Evolutionary conservation across 2,797 vertebrate genomes (phyloP).

Genomic region (Chelon labrosus): DNA sequence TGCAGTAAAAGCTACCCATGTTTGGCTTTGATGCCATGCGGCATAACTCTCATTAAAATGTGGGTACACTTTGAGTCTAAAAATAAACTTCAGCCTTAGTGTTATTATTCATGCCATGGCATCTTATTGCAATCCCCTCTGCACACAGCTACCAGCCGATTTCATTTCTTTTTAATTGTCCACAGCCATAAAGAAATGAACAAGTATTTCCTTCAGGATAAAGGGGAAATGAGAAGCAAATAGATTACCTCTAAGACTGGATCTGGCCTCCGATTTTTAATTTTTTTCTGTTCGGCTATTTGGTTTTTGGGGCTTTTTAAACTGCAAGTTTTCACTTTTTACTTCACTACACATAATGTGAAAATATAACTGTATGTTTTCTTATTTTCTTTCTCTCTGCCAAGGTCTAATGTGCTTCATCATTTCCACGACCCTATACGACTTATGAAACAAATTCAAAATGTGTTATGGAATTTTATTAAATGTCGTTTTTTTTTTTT

Average conservation of each 20-base stretch:
- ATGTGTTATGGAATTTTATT: neutral
- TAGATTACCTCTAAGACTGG: slow-evolving; percentile 43
- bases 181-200: slow-evolving; percentile 57
- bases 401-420: neutral
- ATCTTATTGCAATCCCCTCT: slow-evolving; percentile 59
- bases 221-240: slow-evolving; percentile 57
- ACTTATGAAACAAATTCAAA: neutral
- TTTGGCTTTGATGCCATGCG: slow-evolving; percentile 46
- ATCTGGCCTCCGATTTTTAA: slow-evolving; percentile 9
- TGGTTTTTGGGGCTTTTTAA: neutral
- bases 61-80: slow-evolving; percentile 59
- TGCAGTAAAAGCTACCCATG: neutral
- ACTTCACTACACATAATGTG: neutral
- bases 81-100: slow-evolving; percentile 58
- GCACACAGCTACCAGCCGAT: slow-evolving; percentile 54
- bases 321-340: slow-evolving; percentile 8
- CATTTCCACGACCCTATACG: neutral
- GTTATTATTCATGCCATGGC: slow-evolving; percentile 65
- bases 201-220: slow-evolving; percentile 63
- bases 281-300: slow-evolving; percentile 27
- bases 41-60: slow-evolving; percentile 53
- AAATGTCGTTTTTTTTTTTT: neutral
- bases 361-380: slow-evolving; percentile 7
- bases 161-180: slow-evolving; percentile 70
- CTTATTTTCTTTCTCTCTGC: neutral